phyloP scores from a whole-genome alignment of 2,888 invertebrate genomes.

The Drosophila kambysellisi region DNA sequence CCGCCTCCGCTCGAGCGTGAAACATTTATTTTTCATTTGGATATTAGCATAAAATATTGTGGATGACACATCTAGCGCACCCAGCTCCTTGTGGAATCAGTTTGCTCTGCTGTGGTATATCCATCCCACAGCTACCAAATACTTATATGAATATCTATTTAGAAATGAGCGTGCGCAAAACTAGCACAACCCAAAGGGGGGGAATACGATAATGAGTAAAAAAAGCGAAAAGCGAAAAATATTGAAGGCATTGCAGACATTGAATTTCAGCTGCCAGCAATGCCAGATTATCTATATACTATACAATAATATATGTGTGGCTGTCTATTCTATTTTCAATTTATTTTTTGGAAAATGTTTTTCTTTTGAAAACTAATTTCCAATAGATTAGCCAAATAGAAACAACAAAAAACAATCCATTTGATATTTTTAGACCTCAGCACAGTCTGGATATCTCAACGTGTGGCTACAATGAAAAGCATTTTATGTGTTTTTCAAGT shows the following conservation, averaged over 20 bases:
- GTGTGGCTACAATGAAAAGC: conserved; percentile 64
- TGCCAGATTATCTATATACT: conserved; percentile 37
- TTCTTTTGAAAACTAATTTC: conserved; percentile 68
- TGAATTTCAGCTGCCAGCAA: conserved; percentile 64
- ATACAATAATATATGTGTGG: conserved; percentile 22
- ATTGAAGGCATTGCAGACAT: conserved; percentile 65
- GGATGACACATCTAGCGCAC: conserved; percentile 79
- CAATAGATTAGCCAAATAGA: conserved; percentile 76
- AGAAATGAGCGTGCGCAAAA: conserved; percentile 61
- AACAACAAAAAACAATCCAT: conserved; percentile 30
- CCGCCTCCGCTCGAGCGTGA: conserved; percentile 79
- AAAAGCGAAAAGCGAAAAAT: conserved; percentile 34
- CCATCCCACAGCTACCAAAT: conserved; percentile 39
- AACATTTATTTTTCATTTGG: conserved; percentile 71
- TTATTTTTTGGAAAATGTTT: conserved; percentile 70
- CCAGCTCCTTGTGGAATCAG: conserved; percentile 32
- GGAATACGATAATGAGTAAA: conserved; percentile 42
- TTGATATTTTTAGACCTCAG: conserved; percentile 63
- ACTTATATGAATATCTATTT: conserved; percentile 34
- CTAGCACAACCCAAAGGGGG: conserved; percentile 46
- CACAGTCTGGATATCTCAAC: conserved; percentile 45
- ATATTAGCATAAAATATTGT: conserved; percentile 80
- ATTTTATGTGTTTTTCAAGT: conserved; percentile 66
- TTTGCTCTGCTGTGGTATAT: conserved; percentile 30
- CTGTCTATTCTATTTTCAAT: conserved; percentile 71